These are phyloP conservation scores for Machimus rusticus DNA, from an alignment of 2,888 invertebrate species.

Conservation along the genomic window DNA sequence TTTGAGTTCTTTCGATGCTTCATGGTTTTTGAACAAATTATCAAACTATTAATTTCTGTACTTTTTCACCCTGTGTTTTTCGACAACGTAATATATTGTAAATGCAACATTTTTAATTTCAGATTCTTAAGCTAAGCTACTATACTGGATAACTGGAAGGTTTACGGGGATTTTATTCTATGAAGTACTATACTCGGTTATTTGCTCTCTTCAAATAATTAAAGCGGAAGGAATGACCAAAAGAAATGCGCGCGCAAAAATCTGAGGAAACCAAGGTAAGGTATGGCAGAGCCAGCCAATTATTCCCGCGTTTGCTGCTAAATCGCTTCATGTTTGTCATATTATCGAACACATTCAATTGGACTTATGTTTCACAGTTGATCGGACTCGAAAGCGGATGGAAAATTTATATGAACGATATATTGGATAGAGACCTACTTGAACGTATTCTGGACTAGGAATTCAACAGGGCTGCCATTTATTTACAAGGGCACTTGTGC, in stretches of 20 bases:
- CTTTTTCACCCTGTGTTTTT: no score
- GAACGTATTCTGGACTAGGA: not conserved
- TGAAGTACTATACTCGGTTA: not conserved
- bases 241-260: not conserved
- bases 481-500: slow-evolving; percentile 26
- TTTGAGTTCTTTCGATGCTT: no score
- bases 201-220: not conserved
- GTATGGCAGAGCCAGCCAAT: not conserved
- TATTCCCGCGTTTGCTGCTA: slow-evolving; percentile 24
- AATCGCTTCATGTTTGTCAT: slow-evolving; percentile 29
- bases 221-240: not conserved
- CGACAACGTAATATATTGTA: no score
- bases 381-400: slow-evolving; percentile 37
- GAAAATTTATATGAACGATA: slow-evolving; percentile 38
- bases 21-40: no score
- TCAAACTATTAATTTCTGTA: no score
- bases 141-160: not conserved
- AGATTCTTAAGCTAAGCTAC: no score
- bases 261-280: not conserved
- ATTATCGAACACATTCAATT: slow-evolving; percentile 36
- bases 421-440: slow-evolving; percentile 13
- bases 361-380: slow-evolving; percentile 40
- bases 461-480: slow-evolving; percentile 27
- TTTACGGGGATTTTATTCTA: not conserved
- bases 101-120: no score